Conservation (phyloP, 2,113 vertebrate genomes). For the Notiomystis cincta region DNA sequence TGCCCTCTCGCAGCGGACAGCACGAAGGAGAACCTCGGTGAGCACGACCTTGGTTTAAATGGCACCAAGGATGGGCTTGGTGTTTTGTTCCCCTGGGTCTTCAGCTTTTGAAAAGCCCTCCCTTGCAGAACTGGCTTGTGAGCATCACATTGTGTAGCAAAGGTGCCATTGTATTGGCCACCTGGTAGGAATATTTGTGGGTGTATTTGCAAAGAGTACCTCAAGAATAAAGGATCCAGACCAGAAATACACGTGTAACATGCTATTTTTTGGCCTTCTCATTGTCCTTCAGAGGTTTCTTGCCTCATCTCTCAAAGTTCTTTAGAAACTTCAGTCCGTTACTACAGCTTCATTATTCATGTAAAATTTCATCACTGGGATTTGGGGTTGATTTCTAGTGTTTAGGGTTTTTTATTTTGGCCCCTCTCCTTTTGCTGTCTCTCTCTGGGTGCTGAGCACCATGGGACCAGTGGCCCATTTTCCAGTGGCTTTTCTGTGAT, state of each 20-base stretch:
- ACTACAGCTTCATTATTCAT: neutral
- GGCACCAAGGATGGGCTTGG: neutral
- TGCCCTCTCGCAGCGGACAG: neutral
- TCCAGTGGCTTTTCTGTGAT: neutral
- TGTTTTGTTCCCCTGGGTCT: neutral
- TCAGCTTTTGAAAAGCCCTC: neutral
- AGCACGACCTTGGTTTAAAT: neutral
- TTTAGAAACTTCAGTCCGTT: neutral
- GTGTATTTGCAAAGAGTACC: neutral
- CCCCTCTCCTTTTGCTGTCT: neutral
- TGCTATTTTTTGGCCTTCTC: neutral
- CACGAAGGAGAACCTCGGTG: neutral
- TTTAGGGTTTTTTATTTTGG: neutral
- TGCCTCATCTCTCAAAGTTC: neutral
- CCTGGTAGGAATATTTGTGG: neutral
- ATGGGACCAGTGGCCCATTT: neutral
- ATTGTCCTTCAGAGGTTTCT: neutral
- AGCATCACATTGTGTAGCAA: neutral
- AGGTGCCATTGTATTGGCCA: neutral
- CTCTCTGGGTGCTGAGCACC: neutral
- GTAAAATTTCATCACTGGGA: neutral
- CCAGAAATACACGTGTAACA: neutral
- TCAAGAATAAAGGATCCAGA: neutral
- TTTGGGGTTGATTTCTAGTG: neutral
- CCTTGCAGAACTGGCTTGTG: neutral